phyloP scores from a whole-genome alignment of 1,140 invertebrate genomes.

The Coelopa frigida region DNA sequence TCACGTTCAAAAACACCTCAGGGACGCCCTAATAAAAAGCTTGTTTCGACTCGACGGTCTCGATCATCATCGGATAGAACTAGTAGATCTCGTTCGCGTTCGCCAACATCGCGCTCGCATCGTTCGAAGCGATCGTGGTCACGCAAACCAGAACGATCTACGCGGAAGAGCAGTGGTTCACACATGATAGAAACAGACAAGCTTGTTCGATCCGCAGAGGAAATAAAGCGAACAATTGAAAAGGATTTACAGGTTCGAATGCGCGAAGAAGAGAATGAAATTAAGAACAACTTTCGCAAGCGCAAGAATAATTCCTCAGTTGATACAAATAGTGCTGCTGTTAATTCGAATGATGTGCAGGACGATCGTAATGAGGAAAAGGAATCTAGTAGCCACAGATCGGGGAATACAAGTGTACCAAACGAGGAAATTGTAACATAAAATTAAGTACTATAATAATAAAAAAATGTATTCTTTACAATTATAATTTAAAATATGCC shows the following conservation, averaged over 20 bases:
- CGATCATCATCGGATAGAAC: slow-evolving; percentile 38
- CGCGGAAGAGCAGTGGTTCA: slow-evolving; percentile 25
- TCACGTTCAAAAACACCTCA: slow-evolving; percentile 25
- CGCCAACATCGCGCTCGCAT: slow-evolving; percentile 19
- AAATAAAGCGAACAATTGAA: slow-evolving; percentile 38
- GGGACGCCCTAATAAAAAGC: slow-evolving; percentile 25
- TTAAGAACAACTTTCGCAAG: slow-evolving; percentile 30
- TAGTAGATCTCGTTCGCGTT: slow-evolving; percentile 44
- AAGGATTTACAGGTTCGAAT: slow-evolving; percentile 36
- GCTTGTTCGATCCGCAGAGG: slow-evolving; percentile 33
- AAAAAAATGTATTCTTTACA: too few relatives aligned
- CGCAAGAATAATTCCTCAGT: too few relatives aligned
- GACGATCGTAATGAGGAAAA: too few relatives aligned
- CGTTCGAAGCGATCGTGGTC: slow-evolving; percentile 44
- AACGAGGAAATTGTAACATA: too few relatives aligned
- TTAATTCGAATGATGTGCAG: too few relatives aligned
- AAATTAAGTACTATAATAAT: too few relatives aligned
- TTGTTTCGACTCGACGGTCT: slow-evolving; percentile 39
- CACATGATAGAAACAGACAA: slow-evolving; percentile 34
- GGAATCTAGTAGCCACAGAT: too few relatives aligned
- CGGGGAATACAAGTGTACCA: too few relatives aligned
- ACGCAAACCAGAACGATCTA: slow-evolving; percentile 17
- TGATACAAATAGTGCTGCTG: too few relatives aligned
- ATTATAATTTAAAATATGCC: too few relatives aligned
- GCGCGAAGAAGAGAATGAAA: slow-evolving; percentile 34